Conservation (phyloP, 2,797 vertebrate genomes). For the Chaetodon trifasciatus region DNA sequence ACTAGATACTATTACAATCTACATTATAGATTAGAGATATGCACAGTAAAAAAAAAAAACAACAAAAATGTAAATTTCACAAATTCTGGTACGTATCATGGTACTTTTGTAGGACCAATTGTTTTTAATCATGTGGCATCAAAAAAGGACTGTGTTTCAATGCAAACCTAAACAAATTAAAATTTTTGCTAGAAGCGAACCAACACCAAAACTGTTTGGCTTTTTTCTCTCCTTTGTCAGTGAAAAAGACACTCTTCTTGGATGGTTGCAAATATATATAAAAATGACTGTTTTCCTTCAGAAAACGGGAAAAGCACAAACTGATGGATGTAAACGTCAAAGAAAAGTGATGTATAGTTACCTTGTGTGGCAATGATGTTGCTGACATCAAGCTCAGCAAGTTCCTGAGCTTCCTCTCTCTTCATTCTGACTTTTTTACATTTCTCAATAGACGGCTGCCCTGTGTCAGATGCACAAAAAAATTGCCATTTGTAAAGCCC, state of each 20-base stretch:
- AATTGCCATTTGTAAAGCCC: not conserved
- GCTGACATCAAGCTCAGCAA: slow-evolving; percentile 88
- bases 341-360: slow-evolving; percentile 50
- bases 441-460: slow-evolving; percentile 87
- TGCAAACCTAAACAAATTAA: not conserved
- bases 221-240: not conserved
- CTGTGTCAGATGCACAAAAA: slow-evolving; percentile 60
- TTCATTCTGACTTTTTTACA: slow-evolving; percentile 85
- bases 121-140: not conserved
- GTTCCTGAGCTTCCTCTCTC: slow-evolving; percentile 87
- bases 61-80: not conserved
- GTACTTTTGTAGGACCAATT: not conserved
- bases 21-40: not conserved
- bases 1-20: not conserved
- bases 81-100: not conserved
- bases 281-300: not conserved
- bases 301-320: not conserved
- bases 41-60: not conserved
- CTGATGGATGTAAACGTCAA: not conserved
- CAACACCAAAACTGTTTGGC: too few species aligned
- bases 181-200: not conserved
- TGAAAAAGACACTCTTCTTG: not conserved
- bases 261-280: not conserved
- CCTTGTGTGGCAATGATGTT: slow-evolving; percentile 91
- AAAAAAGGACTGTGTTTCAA: too few species aligned